Evolutionary conservation across 2,797 vertebrate species (phyloP).

Genomic region (Danio aesculapii): DNA sequence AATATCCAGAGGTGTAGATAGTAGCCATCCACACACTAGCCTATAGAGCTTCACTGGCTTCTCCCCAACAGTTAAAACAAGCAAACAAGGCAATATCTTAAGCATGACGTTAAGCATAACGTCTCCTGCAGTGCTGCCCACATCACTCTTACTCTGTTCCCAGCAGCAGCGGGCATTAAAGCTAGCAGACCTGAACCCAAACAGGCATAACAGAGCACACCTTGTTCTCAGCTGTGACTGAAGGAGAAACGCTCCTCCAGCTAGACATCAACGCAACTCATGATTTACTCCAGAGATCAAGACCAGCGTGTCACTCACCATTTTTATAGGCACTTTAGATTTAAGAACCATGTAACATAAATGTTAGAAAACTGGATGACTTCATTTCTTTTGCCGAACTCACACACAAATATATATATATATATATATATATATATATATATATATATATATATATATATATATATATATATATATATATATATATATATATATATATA

Average conservation of each 20-base stretch:
- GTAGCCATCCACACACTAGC: neutral
- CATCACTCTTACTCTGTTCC: conserved; percentile 18
- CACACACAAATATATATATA: no score
- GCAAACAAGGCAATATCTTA: conserved; percentile 33
- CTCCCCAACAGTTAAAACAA: conserved; percentile 3
- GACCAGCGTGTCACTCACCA: conserved; percentile 14
- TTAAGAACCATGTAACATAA: neutral
- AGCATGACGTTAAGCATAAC: conserved; percentile 21
- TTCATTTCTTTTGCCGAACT: neutral
- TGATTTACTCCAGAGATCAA: conserved; percentile 48
- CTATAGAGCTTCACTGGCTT: conserved; percentile 2
- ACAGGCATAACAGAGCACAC: conserved; percentile 68
- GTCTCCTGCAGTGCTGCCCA: neutral
- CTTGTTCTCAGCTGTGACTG: conserved; percentile 59
- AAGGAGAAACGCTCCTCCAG: conserved; percentile 34
- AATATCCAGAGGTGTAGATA: conserved; percentile 9
- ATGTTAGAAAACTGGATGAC: neutral
- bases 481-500: no score
- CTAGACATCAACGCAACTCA: conserved; percentile 17
- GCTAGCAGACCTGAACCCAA: conserved; percentile 73
- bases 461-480: no score
- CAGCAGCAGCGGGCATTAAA: conserved; percentile 63
- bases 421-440: no score
- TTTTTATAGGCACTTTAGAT: conserved; percentile 44
- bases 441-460: no score